Conservation (phyloP, 2,888 invertebrate genomes). For the Yponomeuta evonymella region DNA sequence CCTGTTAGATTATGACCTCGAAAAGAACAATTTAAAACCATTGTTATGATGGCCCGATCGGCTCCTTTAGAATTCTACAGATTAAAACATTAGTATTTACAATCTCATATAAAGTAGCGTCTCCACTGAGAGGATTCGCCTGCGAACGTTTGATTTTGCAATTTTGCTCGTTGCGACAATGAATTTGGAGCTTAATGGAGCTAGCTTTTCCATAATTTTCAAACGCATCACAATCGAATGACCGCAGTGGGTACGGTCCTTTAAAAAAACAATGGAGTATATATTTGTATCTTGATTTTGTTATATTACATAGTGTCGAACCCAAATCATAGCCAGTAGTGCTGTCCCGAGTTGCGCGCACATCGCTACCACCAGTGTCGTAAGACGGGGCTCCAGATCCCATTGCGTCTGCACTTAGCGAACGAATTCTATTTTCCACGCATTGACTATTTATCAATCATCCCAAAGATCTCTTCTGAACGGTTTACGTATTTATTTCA, state of each 20-base stretch:
- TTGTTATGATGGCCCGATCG: too few relatives aligned
- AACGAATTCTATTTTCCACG: background rate
- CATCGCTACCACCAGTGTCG: background rate
- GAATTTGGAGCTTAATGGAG: too few relatives aligned
- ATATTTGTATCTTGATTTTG: background rate
- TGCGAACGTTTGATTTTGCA: too few relatives aligned
- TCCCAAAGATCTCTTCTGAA: too few relatives aligned
- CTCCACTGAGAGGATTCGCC: background rate
- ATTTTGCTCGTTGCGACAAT: background rate
- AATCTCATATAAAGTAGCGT: background rate
- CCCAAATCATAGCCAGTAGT: slow-evolving; percentile 1
- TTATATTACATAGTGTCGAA: background rate
- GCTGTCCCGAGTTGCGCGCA: background rate
- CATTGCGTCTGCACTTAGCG: background rate
- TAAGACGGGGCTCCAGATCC: background rate
- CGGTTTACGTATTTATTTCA: too few relatives aligned
- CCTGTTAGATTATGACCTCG: too few relatives aligned
- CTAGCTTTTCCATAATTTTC: background rate
- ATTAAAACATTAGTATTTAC: background rate
- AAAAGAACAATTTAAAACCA: too few relatives aligned
- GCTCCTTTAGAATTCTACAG: too few relatives aligned
- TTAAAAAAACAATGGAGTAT: background rate
- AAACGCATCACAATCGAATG: background rate
- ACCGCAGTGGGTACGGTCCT: background rate
- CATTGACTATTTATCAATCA: background rate